Conservation (phyloP, 2,113 vertebrate genomes). For the Merops nubicus region DNA sequence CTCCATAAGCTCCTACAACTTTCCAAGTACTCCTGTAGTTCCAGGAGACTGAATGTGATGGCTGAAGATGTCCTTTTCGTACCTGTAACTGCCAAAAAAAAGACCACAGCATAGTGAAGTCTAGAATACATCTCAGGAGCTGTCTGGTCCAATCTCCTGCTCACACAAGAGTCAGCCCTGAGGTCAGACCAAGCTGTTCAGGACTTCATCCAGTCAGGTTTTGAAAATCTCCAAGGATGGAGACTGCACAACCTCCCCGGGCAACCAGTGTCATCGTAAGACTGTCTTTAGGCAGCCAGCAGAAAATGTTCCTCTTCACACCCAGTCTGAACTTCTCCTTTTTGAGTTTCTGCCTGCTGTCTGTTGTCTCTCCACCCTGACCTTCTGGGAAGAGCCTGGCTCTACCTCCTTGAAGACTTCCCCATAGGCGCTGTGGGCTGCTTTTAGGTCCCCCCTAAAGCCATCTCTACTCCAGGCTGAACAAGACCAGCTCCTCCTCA, state of each 20-base stretch:
- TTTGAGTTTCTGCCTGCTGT: neutral
- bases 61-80: neutral
- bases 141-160: neutral
- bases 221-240: neutral
- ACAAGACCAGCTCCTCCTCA: neutral
- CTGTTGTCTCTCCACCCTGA: neutral
- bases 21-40: neutral
- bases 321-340: neutral
- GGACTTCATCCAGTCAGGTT: neutral
- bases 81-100: neutral
- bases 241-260: neutral
- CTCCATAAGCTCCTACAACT: neutral
- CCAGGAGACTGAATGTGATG: neutral
- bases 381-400: neutral
- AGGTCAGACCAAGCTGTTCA: neutral
- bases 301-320: neutral
- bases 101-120: neutral
- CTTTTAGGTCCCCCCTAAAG: neutral
- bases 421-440: rapidly evolving
- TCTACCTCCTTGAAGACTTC: rapidly evolving
- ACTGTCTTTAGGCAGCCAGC: neutral
- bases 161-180: neutral
- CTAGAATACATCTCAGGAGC: neutral
- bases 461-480: neutral
- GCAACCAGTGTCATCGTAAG: neutral